These are phyloP conservation scores for Sebastes vulpes DNA, from an alignment of 2,797 vertebrate species.

Conservation along the genomic window DNA sequence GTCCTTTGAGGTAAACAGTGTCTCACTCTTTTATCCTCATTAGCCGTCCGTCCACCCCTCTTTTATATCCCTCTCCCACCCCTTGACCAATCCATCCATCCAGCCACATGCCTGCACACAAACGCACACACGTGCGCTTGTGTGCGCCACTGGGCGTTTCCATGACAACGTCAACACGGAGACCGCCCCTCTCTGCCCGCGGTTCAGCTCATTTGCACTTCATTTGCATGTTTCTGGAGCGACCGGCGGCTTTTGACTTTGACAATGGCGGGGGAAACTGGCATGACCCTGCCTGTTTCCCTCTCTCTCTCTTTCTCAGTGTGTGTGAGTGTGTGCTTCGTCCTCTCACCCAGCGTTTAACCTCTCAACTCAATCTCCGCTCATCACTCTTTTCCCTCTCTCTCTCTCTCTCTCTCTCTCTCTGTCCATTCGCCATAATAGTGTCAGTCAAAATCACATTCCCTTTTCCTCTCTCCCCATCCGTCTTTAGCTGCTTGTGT, in stretches of 20 bases:
- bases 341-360: slow-evolving; percentile 30
- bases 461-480: not conserved
- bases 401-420: not conserved
- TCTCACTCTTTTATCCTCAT: slow-evolving; percentile 61
- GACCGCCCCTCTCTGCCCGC: slow-evolving; percentile 69
- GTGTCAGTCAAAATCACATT: slow-evolving; percentile 9
- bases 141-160: slow-evolving; percentile 73
- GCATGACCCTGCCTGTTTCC: slow-evolving; percentile 54
- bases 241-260: slow-evolving; percentile 83
- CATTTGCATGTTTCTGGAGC: slow-evolving; percentile 87
- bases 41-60: slow-evolving; percentile 33
- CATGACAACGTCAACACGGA: slow-evolving; percentile 84
- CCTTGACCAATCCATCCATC: slow-evolving; percentile 45
- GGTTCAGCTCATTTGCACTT: slow-evolving; percentile 84
- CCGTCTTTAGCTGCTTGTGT: slow-evolving; percentile 28
- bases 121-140: slow-evolving; percentile 4
- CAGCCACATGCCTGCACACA: slow-evolving; percentile 37
- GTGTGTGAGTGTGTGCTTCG: not conserved
- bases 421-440: slow-evolving; percentile 7
- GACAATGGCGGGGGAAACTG: slow-evolving; percentile 70
- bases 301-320: not conserved
- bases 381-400: not conserved
- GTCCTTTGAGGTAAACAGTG: slow-evolving; percentile 45
- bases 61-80: slow-evolving; percentile 33
- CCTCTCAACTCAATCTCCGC: slow-evolving; percentile 40